phyloP scores from a whole-genome alignment of 2,888 invertebrate species.

The Sipha maydis region DNA sequence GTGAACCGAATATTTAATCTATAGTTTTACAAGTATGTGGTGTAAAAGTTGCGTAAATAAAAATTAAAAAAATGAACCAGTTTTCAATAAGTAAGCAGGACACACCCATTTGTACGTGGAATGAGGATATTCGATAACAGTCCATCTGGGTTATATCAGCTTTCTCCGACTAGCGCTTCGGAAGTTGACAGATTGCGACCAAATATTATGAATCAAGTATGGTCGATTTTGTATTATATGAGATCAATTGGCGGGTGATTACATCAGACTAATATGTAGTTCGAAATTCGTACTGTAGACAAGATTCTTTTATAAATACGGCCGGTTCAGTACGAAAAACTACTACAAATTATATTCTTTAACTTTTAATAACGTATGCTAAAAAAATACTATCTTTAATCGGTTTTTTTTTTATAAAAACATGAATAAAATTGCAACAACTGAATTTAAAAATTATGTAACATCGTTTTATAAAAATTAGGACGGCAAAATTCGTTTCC shows the following conservation, averaged over 20 bases:
- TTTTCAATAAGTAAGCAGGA: conserved; percentile 39
- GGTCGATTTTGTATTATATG: background rate
- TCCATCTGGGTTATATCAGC: conserved; percentile 41
- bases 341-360: background rate
- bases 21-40: background rate
- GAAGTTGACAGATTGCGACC: conserved; percentile 58
- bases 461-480: too few species aligned
- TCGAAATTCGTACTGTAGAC: background rate
- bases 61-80: conserved; percentile 39
- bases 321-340: background rate
- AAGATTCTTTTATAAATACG: background rate
- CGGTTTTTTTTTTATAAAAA: too few species aligned
- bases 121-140: conserved; percentile 62
- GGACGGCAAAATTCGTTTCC: too few species aligned
- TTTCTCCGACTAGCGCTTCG: conserved; percentile 56
- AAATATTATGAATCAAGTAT: conserved; percentile 23
- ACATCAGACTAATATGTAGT: conserved; percentile 8
- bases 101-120: conserved; percentile 49
- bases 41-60: conserved; percentile 40
- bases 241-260: background rate
- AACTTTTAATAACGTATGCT: background rate
- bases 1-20: background rate
- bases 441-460: too few species aligned
- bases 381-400: too few species aligned
- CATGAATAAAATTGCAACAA: too few species aligned